A percentile compares a stretch with the other conserved stretches of the same genome.
Conservation (phyloP, 2,797 vertebrate species). For the Hydrolagus colliei region DNA sequence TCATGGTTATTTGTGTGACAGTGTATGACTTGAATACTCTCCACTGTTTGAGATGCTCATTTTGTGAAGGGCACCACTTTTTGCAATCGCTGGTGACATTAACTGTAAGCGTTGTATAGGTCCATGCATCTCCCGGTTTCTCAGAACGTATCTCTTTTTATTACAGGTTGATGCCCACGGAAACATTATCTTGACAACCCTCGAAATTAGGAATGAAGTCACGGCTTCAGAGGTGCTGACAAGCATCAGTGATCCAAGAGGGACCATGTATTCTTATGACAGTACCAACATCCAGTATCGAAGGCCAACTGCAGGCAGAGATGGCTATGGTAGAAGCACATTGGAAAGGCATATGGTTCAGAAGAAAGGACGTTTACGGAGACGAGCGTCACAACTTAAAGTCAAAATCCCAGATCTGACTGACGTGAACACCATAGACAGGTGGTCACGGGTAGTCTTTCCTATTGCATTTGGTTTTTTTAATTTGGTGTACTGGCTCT, state of each 20-base stretch:
- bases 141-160: conserved; percentile 40
- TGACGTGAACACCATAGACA: conserved; percentile 91
- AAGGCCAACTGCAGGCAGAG: conserved; percentile 70
- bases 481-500: conserved; percentile 92
- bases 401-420: conserved; percentile 92
- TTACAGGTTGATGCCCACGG: conserved; percentile 75
- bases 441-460: conserved; percentile 89
- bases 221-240: conserved; percentile 65
- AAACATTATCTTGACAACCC: conserved; percentile 76
- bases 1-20: no score
- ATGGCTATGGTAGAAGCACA: conserved; percentile 64
- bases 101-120: not conserved
- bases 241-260: conserved; percentile 57
- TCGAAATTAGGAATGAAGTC: conserved; percentile 66
- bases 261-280: conserved; percentile 69
- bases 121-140: not conserved
- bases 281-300: conserved; percentile 83
- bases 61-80: not conserved
- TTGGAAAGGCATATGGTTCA: conserved; percentile 66
- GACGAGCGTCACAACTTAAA: conserved; percentile 82
- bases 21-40: not conserved
- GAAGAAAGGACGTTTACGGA: conserved; percentile 70
- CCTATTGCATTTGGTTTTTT: conserved; percentile 87
- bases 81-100: not conserved
- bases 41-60: not conserved